Conservation (phyloP, 1,140 invertebrate species). For the Fopius arisanus region DNA sequence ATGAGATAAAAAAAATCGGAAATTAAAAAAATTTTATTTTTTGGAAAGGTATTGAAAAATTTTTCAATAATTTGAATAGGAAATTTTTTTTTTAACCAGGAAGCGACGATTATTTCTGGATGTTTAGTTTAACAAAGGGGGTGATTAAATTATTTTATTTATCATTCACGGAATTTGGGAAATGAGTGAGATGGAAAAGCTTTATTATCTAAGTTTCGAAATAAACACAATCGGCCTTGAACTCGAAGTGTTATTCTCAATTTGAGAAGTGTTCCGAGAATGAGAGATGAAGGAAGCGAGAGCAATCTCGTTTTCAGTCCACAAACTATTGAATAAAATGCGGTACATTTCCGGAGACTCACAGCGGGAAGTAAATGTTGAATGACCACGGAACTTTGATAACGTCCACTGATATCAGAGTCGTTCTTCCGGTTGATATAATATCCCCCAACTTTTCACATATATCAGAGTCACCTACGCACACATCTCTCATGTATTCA, state of each 20-base stretch:
- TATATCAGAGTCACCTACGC: constrained; percentile 16
- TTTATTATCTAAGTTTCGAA: too few species aligned
- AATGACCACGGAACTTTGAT: constrained; percentile 30
- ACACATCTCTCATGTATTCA: neutral
- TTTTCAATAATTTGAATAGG: too few species aligned
- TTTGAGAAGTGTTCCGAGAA: neutral
- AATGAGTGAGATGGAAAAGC: too few species aligned
- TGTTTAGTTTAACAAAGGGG: too few species aligned
- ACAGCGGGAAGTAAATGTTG: constrained; percentile 30
- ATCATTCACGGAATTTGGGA: too few species aligned
- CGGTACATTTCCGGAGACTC: constrained; percentile 23
- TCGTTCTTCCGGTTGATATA: constrained; percentile 47
- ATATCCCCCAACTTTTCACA: constrained; percentile 4
- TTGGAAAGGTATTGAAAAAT: too few species aligned
- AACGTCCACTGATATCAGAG: constrained; percentile 46
- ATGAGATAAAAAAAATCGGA: too few species aligned
- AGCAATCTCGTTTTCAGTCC: neutral
- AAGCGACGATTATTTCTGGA: too few species aligned
- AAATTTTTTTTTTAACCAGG: too few species aligned
- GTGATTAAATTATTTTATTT: too few species aligned
- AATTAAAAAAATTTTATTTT: too few species aligned
- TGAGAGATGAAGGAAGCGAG: neutral
- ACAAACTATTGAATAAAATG: neutral
- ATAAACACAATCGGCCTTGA: too few species aligned
- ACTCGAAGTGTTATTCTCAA: neutral